phyloP scores from a whole-genome alignment of 2,888 invertebrate genomes.

The Oscheius onirici region DNA sequence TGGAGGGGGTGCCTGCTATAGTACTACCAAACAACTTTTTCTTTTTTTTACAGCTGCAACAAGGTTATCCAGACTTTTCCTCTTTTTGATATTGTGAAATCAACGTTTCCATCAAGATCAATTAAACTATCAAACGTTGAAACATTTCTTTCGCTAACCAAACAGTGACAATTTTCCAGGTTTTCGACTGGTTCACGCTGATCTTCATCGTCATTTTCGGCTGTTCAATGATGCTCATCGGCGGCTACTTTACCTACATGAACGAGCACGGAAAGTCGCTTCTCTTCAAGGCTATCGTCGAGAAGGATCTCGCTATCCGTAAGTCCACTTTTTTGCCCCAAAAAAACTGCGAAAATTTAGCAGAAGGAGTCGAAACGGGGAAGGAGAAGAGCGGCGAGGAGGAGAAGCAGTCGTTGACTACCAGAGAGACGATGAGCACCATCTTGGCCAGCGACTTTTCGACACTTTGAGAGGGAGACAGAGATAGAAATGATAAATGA shows the following conservation, averaged over 20 bases:
- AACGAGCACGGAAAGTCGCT: conserved; percentile 12
- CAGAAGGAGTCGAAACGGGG: too few species aligned
- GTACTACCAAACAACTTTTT: too few species aligned
- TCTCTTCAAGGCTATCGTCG: conserved; percentile 16
- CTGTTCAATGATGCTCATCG: neutral
- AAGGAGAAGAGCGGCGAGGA: neutral
- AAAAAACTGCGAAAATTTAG: too few species aligned
- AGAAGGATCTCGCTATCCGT: neutral
- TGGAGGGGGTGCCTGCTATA: too few species aligned
- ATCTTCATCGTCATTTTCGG: conserved; percentile 1
- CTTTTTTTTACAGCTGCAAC: too few species aligned
- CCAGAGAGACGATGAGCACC: neutral
- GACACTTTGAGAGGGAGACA: too few species aligned
- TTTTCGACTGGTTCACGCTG: conserved; percentile 1
- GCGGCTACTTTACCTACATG: conserved; percentile 27
- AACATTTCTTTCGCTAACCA: too few species aligned
- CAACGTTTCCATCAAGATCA: too few species aligned
- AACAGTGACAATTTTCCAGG: conserved; percentile 11
- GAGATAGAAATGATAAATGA: too few species aligned
- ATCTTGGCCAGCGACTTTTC: neutral
- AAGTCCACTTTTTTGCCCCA: neutral
- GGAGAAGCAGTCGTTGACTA: neutral
- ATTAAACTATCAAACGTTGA: too few species aligned
- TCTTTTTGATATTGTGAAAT: too few species aligned
- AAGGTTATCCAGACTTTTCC: too few species aligned